Conservation (phyloP, 2,888 invertebrate genomes). For the Pogonocherus hispidulus region DNA sequence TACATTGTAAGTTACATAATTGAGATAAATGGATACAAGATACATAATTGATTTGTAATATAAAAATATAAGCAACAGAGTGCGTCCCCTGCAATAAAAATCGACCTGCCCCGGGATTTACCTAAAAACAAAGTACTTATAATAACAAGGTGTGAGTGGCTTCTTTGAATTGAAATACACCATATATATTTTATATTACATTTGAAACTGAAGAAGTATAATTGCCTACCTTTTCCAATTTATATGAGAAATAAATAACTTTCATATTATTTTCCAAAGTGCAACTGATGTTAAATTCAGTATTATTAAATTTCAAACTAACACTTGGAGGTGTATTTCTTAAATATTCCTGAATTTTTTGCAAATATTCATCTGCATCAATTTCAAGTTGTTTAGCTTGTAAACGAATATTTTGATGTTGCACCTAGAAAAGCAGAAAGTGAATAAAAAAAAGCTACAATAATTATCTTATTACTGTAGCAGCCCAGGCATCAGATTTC, state of each 20-base stretch:
- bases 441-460: not conserved
- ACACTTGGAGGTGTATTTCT: constrained; percentile 36
- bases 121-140: no score
- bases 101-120: no score
- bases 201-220: no score
- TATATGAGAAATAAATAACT: constrained; percentile 46
- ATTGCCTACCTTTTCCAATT: constrained; percentile 41
- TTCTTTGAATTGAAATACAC: no score
- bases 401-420: constrained; percentile 29
- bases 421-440: constrained; percentile 39
- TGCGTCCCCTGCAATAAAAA: no score
- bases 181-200: not conserved
- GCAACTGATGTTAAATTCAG: constrained; percentile 40
- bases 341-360: constrained; percentile 45
- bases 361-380: constrained; percentile 42
- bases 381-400: constrained; percentile 37
- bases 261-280: constrained; percentile 45
- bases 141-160: no score
- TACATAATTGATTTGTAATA: no score
- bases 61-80: no score
- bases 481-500: constrained; percentile 41
- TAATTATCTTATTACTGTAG: constrained; percentile 32
- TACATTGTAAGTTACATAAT: no score
- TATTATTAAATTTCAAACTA: constrained; percentile 42
- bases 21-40: no score